Conservation (phyloP, 2,113 vertebrate genomes). For the Daphoenositta chrysoptera region DNA sequence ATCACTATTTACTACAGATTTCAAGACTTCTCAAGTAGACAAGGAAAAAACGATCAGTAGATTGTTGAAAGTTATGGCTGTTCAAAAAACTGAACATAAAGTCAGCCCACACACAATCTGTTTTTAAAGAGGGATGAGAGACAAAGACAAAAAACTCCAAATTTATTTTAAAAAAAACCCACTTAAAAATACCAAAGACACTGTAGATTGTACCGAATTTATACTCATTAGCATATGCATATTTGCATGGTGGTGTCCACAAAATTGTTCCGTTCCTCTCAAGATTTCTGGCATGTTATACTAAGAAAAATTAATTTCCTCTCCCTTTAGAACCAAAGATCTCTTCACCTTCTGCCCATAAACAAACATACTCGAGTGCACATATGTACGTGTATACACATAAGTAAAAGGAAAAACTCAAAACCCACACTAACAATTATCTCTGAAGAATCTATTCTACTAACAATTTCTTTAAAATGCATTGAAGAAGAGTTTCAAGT, state of each 20-base stretch:
- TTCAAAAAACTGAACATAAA: background rate
- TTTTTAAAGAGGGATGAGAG: background rate
- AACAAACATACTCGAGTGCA: fast-evolving
- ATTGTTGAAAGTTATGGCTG: background rate
- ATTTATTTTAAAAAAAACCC: background rate
- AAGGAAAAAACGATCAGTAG: background rate
- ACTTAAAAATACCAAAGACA: background rate
- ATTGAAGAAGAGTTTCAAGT: background rate
- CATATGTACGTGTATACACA: fast-evolving
- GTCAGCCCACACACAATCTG: slow-evolving; percentile 30
- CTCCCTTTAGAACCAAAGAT: background rate
- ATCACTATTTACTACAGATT: background rate
- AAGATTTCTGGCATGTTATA: background rate
- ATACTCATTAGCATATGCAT: background rate
- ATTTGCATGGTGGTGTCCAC: background rate
- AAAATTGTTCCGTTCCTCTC: background rate
- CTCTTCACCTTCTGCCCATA: background rate
- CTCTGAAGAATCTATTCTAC: background rate
- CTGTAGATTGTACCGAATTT: background rate
- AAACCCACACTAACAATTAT: background rate
- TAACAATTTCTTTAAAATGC: background rate
- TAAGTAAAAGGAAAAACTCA: background rate
- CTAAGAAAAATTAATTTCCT: background rate
- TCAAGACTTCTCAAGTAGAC: background rate
- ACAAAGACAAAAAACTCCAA: background rate